phyloP scores from a whole-genome alignment of 2,797 vertebrate genomes.

The Ibycter americanus region DNA sequence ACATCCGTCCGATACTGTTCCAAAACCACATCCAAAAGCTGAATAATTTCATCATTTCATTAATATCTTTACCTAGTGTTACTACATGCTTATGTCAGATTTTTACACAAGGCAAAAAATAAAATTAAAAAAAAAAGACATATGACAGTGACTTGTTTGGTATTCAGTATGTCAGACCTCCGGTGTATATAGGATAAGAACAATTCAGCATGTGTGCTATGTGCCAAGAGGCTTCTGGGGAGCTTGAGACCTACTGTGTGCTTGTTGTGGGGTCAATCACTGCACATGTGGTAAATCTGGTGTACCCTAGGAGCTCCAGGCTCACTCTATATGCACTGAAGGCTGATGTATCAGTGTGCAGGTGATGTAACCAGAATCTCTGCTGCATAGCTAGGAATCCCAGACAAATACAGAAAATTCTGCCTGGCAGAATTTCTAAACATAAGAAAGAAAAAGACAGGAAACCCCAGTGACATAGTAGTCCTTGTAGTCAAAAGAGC shows the following conservation, averaged over 20 bases:
- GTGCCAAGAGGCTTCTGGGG: not conserved
- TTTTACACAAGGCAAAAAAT: not conserved
- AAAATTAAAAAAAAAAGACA: not conserved
- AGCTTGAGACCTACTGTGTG: not conserved
- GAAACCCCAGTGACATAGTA: accelerated
- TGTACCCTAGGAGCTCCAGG: not conserved
- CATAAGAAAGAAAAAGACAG: not conserved
- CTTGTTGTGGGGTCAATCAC: not conserved
- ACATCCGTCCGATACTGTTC: not conserved
- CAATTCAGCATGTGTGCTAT: not conserved
- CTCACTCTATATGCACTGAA: not conserved
- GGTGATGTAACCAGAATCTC: not conserved
- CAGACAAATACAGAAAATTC: not conserved
- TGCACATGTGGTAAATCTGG: not conserved
- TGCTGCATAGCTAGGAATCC: not conserved
- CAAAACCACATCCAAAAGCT: not conserved
- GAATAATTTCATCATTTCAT: not conserved
- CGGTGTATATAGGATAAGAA: accelerated
- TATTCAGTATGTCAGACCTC: not conserved
- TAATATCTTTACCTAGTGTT: not conserved
- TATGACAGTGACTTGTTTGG: not conserved
- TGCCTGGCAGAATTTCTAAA: not conserved
- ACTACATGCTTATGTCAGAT: not conserved
- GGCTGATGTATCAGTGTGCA: not conserved
- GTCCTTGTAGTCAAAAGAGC: not conserved